Evolutionary conservation across 2,113 vertebrate genomes (phyloP).

Genomic region (Grallaria varia): DNA sequence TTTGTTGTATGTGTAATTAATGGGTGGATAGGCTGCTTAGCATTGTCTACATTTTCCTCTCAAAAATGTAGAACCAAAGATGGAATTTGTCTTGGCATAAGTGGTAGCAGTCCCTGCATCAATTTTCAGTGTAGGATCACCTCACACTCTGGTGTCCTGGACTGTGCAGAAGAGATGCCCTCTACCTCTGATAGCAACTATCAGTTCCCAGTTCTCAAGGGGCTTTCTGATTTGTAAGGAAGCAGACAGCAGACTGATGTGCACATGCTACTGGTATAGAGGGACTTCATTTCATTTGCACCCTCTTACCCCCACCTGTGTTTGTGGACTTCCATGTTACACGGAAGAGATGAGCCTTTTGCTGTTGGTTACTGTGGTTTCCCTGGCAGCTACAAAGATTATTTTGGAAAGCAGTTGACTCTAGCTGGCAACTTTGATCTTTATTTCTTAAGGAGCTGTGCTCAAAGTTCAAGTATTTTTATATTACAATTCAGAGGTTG

Average conservation of each 20-base stretch:
- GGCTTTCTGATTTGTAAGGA: not conserved
- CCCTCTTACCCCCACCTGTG: not conserved
- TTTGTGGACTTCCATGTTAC: not conserved
- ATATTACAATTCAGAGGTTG: not conserved
- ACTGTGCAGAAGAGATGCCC: not conserved
- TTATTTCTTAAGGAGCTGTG: not conserved
- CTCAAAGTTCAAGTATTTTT: not conserved
- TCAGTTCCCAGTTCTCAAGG: not conserved
- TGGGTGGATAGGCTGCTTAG: not conserved
- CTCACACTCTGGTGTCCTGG: not conserved
- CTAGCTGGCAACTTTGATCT: not conserved
- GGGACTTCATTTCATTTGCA: not conserved
- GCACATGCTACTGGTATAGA: not conserved
- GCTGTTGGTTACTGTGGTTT: not conserved
- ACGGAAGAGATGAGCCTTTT: not conserved
- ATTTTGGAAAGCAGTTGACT: not conserved
- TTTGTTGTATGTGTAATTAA: not conserved
- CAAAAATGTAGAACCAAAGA: not conserved
- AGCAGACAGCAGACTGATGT: not conserved
- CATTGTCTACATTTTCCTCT: not conserved
- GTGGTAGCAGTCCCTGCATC: not conserved
- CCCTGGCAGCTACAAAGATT: not conserved
- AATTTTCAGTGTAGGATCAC: not conserved
- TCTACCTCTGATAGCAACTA: not conserved
- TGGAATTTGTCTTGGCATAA: not conserved